Base-by-base conservation (phyloP, 2,888 invertebrate genomes). In the Aproaerema taeniolella region DNA sequence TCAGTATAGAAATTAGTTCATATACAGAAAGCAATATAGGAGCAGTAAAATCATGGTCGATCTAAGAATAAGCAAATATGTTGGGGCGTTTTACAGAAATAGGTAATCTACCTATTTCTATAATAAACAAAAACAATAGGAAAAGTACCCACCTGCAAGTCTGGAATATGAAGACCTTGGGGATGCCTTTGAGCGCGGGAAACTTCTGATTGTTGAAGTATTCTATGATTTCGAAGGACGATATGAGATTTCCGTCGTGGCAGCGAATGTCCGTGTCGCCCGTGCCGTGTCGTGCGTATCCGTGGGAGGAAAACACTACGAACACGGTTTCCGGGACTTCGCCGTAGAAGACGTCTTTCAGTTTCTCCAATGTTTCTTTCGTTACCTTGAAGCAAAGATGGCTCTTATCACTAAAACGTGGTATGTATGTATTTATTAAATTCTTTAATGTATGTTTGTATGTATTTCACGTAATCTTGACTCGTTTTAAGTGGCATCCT, bases 91-190 rank as follows among this genome's bases (percentile, higher is more conserved):
- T n/a, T n/a, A n/a, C n/a, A n/a, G n/a, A n/a, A n/a, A n/a, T n/a
- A n/a, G n/a, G n/a, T n/a, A n/a, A n/a, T n/a, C n/a, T n/a, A n/a
- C n/a, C n/a, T n/a, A n/a, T n/a, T n/a, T n/a, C n/a, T n/a, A n/a
- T n/a, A n/a, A n/a, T n/a, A n/a, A n/a, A n/a, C n/a, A n/a, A n/a
- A n/a, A n/a, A n/a, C n/a, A n/a, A n/a, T n/a, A n/a, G n/a, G n/a
- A n/a, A n/a, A n/a, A n/a, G n/a, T 3, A 47, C 59, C 45, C 2
- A 82, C 90, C 92, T 88, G 71, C 93, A 93, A 49, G 89, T 89
- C 60, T 93, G 93, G 60, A 93, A 92, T 42, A 93, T 86, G 59
- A 93, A 91, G 39, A 93, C 89, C 75, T 93, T 93, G 13, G 93
- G 93, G 56, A 91, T 89, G 38, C 87, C 78, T 7, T 65, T 55